phyloP scores from a whole-genome alignment of 2,797 vertebrate species.

The Rhinogobio ventralis region DNA sequence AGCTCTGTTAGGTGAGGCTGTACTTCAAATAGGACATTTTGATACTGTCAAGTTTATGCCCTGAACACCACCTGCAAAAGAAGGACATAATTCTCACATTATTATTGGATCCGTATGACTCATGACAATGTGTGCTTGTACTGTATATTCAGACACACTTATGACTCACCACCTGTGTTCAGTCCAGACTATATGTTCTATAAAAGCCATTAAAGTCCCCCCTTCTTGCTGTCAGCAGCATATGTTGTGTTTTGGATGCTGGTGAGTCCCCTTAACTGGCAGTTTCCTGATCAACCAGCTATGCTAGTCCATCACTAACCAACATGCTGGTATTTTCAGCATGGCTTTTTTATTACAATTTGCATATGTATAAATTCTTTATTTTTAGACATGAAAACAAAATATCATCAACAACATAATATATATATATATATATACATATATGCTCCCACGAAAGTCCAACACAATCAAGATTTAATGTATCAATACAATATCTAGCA shows the following conservation, averaged over 20 bases:
- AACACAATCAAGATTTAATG: not conserved
- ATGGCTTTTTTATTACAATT: not conserved
- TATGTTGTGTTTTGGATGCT: constrained; percentile 5
- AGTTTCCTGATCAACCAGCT: no score
- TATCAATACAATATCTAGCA: not conserved
- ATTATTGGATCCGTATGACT: constrained; percentile 22
- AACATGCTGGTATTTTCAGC: not conserved
- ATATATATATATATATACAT: no score
- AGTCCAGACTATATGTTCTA: constrained; percentile 25
- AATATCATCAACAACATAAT: not conserved
- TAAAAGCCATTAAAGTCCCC: not conserved
- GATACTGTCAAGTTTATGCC: constrained; percentile 27
- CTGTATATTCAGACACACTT: constrained; percentile 38
- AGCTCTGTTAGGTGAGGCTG: constrained; percentile 14
- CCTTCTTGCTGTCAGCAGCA: not conserved
- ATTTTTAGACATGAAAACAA: not conserved
- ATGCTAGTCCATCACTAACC: not conserved
- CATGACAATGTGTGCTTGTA: constrained; percentile 28
- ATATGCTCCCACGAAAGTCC: no score
- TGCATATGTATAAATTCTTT: not conserved
- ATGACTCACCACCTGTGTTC: constrained; percentile 20
- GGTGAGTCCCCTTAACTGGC: not conserved
- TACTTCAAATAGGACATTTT: constrained; percentile 28
- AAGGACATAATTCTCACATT: constrained; percentile 29
- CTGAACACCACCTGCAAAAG: constrained; percentile 18